Base-by-base conservation (phyloP, 2,113 vertebrate species). In the Dinomys branickii region DNA sequence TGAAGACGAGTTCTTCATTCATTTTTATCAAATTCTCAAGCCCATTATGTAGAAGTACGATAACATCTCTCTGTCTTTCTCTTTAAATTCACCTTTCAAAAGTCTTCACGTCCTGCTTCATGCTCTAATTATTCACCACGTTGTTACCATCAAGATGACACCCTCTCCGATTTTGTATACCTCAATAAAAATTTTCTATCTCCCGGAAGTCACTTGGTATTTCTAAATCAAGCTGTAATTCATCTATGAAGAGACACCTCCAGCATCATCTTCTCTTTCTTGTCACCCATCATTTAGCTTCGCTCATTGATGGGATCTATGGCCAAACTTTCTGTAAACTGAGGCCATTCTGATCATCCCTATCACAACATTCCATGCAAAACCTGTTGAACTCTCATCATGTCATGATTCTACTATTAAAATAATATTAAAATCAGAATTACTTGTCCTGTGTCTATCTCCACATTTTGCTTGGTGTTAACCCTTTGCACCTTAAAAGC, bases 1-100 rank as follows among this genome's bases (percentile, higher is more conserved):
- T 58, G n/a, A 75, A 63, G 2, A 58, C 17, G 73, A 63, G 59
- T 41, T 41, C 17, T 67, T 44, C 59, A 81, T 92, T 91, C 44
- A 77, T 61, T 95, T 84, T 85, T 44, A 16, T 30, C 88, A 30
- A 58, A 47, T 92, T 65, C 30, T 94, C 41, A 86, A 93, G 54
- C 4, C 12, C 20, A 5, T 13, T 13, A 56, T 52, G 65, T 22
- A 41, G n/a, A 81, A 47, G 24, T 63, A 24, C 8, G 20, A 35
- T 59, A 19, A 67, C 47, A 17, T 38, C 11, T 13, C 35, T 73
- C 24, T 85, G 2, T 33, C 3, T 82, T 82, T 94, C 47, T 73
- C 30, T 91, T 26, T 85, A 41, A 20, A 22, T 4, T 30, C 6
- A n/a, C 20, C 28, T 82, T 96, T 90, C 67, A 63, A 73, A 69